Percentiles rank a stretch among this genome's conserved stretches.
These are phyloP conservation scores for Tetanocera ferruginea DNA, from an alignment of 2,888 invertebrate species.

Conservation along the genomic window DNA sequence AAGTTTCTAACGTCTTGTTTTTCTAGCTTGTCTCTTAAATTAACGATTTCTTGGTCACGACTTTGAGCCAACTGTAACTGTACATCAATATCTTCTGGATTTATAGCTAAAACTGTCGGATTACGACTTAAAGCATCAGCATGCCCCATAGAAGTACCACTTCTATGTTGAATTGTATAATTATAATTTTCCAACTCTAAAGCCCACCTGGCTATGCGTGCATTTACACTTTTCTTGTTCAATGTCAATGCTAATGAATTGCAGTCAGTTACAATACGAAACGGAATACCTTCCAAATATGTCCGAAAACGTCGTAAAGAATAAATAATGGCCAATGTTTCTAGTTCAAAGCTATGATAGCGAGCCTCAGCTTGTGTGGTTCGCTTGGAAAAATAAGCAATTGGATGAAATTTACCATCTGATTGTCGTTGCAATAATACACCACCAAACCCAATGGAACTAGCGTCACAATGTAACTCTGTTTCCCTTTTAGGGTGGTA, in stretches of 20 bases:
- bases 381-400: slow-evolving; percentile 30
- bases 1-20: slow-evolving; percentile 8
- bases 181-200: slow-evolving; percentile 48
- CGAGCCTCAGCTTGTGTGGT: slow-evolving; percentile 37
- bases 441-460: slow-evolving; percentile 37
- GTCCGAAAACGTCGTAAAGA: slow-evolving; percentile 39
- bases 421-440: slow-evolving; percentile 36
- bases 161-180: slow-evolving; percentile 44
- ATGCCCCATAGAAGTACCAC: slow-evolving; percentile 46
- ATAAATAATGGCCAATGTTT: slow-evolving; percentile 53
- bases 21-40: slow-evolving; percentile 25
- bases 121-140: slow-evolving; percentile 44
- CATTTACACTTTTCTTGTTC: slow-evolving; percentile 54
- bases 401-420: slow-evolving; percentile 37
- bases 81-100: not conserved
- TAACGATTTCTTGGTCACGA: slow-evolving; percentile 21
- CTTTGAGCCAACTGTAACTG: slow-evolving; percentile 30
- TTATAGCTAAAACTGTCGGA: not conserved
- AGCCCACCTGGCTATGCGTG: slow-evolving; percentile 52
- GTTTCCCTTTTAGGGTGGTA: slow-evolving; percentile 26
- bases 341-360: slow-evolving; percentile 61
- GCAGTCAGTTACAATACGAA: slow-evolving; percentile 46
- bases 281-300: slow-evolving; percentile 36
- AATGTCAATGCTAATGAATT: slow-evolving; percentile 42
- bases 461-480: slow-evolving; percentile 41